Evolutionary conservation across 2,113 vertebrate species (phyloP).

Genomic region (Heliornis fulica): DNA sequence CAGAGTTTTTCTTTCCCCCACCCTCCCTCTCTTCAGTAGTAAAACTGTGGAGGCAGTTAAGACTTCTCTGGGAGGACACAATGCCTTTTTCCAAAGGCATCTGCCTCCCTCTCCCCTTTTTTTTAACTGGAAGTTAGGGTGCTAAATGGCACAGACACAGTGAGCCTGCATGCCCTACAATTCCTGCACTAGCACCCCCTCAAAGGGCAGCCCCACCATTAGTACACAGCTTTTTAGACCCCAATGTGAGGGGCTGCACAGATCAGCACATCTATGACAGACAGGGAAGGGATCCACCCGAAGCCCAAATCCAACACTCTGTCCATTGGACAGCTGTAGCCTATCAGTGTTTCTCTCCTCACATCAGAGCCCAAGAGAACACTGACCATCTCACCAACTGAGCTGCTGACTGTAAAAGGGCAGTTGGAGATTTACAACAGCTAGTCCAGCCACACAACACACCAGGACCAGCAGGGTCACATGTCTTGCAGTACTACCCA

Average conservation of each 20-base stretch:
- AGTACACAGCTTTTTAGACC: neutral
- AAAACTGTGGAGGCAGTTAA: neutral
- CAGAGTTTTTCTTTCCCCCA: neutral
- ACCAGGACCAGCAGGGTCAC: rapidly evolving
- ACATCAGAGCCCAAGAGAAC: neutral
- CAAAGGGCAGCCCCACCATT: neutral
- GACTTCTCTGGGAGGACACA: neutral
- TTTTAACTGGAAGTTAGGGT: neutral
- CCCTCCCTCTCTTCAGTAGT: too few relatives aligned
- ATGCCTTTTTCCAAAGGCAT: neutral
- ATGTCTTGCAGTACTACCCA: neutral
- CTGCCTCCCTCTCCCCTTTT: neutral
- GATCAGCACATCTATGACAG: neutral
- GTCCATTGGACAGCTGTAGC: neutral
- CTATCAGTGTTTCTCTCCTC: neutral
- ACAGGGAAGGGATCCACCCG: neutral
- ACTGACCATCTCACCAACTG: neutral
- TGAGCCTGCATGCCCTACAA: neutral
- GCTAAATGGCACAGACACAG: neutral
- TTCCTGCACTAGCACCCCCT: neutral
- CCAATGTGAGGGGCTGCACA: neutral
- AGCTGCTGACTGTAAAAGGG: neutral
- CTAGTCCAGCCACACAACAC: neutral
- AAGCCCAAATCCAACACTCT: neutral
- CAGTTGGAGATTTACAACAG: neutral